Evolutionary conservation across 2,888 invertebrate genomes (phyloP), one percentile per base, ranked within the genome.

Genomic region (Eremobia ochroleuca): DNA sequence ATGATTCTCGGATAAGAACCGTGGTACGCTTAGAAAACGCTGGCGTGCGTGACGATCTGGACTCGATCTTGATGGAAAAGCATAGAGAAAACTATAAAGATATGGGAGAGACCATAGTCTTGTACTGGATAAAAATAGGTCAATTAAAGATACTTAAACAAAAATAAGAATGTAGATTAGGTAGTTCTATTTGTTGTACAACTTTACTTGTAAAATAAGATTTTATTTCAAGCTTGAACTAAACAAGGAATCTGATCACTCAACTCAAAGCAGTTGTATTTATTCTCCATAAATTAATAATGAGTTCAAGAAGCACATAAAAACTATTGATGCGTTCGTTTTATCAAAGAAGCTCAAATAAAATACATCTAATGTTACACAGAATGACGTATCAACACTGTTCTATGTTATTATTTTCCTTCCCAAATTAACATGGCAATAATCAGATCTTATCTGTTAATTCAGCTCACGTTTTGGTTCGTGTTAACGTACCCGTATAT

Each of bases 381-480:
- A 58, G 31, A 64, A 49, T 69, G 37, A 61, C 31, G 31, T 65
- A 55, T 34, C 25, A 52, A 55, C 61, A 55, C 58, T 43, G 15
- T 72, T 52, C 18, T 52, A 34, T 62, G 58, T 74, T 72, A 72
- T 79, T 70, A 83, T 43, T 68, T 75, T 69, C 68, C 43, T 62
- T 62, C 34, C 61, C 34, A 73, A 85, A 85, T 76, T 73, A 79
- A 75, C 76, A 77, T 66, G 59, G 59, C 61, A 80, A 77, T 73
- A 80, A 86, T 76, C 40, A 55, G 71, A 77, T 80, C 68, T 64
- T 79, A 80, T 76, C 76, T 64, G 37, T 72, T 58, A 79, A 86
- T 80, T 86, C 86, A 55, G 76, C 61, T 75, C 77, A 73, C 79
- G 86, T 80, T 77, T 73, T 71, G 34, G 68, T 69, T 74, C 37